These are phyloP conservation scores for Stratiolaelaps scimitus DNA, from an alignment of 1,140 invertebrate genomes.

Conservation along the genomic window DNA sequence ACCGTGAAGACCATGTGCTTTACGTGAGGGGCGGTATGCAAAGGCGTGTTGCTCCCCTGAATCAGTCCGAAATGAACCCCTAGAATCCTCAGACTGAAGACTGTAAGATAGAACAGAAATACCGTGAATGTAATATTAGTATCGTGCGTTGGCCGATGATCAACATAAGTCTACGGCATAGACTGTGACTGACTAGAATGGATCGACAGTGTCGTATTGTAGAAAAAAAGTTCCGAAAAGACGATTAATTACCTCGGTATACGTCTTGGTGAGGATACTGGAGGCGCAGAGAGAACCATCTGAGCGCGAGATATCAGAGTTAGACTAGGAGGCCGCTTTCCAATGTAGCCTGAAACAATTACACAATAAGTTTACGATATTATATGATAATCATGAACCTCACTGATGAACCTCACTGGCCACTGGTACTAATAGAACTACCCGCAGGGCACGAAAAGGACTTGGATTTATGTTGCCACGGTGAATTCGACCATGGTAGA, in stretches of 20 bases:
- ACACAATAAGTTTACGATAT: background rate
- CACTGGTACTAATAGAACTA: no score
- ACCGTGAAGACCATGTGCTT: background rate
- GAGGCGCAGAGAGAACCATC: constrained; percentile 6
- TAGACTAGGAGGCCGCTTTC: constrained; percentile 12
- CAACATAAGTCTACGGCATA: no score
- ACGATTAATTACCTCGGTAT: constrained; percentile 19
- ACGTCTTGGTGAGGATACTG: constrained; percentile 26
- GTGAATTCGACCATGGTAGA: no score
- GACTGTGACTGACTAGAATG: no score
- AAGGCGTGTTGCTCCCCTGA: background rate
- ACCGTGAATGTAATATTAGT: background rate
- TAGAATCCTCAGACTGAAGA: constrained; percentile 27
- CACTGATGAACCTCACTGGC: background rate
- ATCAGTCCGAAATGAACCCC: constrained; percentile 17
- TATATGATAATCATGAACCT: background rate
- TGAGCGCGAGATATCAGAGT: constrained; percentile 2
- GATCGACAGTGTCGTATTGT: no score
- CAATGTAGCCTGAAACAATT: constrained; percentile 1
- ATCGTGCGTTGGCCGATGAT: background rate
- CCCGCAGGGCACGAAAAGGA: no score
- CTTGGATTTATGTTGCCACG: background rate
- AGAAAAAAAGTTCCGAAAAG: no score
- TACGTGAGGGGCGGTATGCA: background rate
- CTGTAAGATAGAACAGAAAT: background rate